Conservation (phyloP, 2,888 invertebrate species). For the Halocaridina rubra region DNA sequence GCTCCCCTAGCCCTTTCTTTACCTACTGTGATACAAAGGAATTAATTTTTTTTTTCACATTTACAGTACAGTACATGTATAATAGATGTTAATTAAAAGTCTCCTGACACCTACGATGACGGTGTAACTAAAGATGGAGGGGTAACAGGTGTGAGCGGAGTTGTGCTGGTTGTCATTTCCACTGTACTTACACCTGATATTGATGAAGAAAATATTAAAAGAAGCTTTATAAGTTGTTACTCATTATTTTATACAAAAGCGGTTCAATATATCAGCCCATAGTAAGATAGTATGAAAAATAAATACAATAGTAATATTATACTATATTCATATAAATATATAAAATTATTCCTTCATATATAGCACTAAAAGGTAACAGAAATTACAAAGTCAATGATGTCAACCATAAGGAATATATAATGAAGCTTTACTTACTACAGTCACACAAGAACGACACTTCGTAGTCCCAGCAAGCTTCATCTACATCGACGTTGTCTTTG, state of each 20-base stretch:
- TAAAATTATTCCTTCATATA: too few species aligned
- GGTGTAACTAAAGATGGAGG: constrained; percentile 33
- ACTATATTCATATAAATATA: neutral
- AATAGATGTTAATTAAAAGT: too few species aligned
- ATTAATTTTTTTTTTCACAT: too few species aligned
- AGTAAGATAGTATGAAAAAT: neutral
- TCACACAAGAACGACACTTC: constrained; percentile 83
- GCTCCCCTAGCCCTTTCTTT: too few species aligned
- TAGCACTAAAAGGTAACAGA: too few species aligned
- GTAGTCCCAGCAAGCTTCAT: constrained; percentile 79
- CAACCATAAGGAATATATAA: neutral
- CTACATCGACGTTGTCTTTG: constrained; percentile 27
- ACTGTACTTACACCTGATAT: constrained; percentile 30
- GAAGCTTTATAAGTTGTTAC: too few species aligned
- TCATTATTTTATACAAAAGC: too few species aligned
- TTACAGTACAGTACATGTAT: too few species aligned
- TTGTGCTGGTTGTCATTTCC: constrained; percentile 15
- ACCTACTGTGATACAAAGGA: too few species aligned
- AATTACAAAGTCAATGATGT: too few species aligned
- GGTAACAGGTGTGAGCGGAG: constrained; percentile 44
- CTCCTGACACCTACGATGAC: constrained; percentile 21
- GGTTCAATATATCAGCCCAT: neutral
- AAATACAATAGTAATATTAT: neutral
- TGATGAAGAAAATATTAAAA: too few species aligned
- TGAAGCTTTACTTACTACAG: constrained; percentile 69